phyloP scores from a whole-genome alignment of 2,888 invertebrate species.

The Noctua janthina region DNA sequence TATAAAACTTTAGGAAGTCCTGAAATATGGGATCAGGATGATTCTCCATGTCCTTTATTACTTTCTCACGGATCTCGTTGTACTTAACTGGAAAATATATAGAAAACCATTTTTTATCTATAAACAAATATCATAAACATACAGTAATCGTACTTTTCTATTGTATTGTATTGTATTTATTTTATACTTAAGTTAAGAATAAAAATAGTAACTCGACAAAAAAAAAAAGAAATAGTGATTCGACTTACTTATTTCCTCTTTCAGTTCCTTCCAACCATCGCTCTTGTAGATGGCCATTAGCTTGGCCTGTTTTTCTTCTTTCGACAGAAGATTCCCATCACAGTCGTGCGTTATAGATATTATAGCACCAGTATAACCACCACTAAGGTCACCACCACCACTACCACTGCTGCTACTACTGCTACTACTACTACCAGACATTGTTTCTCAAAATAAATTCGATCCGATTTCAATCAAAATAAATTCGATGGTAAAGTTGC shows the following conservation, averaged over 20 bases:
- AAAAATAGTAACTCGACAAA: too few species aligned
- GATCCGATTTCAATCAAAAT: background rate
- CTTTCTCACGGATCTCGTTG: background rate
- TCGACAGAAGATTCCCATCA: background rate
- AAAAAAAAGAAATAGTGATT: too few species aligned
- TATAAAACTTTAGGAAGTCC: background rate
- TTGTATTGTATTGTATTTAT: background rate
- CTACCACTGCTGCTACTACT: background rate
- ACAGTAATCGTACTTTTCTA: background rate
- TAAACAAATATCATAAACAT: background rate
- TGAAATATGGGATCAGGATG: background rate
- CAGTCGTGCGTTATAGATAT: background rate
- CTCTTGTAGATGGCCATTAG: background rate
- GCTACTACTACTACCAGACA: background rate
- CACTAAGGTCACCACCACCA: background rate
- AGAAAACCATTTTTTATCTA: background rate
- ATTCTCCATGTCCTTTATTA: constrained; percentile 1
- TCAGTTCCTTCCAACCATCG: background rate
- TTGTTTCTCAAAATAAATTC: background rate
- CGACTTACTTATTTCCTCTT: constrained; percentile 16
- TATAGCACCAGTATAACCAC: background rate
- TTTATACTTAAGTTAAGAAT: background rate
- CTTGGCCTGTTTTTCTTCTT: background rate
- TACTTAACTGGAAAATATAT: constrained; percentile 5
- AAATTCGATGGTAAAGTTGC: background rate